Conservation (phyloP, 2,888 invertebrate species). For the Erebia aethiops region DNA sequence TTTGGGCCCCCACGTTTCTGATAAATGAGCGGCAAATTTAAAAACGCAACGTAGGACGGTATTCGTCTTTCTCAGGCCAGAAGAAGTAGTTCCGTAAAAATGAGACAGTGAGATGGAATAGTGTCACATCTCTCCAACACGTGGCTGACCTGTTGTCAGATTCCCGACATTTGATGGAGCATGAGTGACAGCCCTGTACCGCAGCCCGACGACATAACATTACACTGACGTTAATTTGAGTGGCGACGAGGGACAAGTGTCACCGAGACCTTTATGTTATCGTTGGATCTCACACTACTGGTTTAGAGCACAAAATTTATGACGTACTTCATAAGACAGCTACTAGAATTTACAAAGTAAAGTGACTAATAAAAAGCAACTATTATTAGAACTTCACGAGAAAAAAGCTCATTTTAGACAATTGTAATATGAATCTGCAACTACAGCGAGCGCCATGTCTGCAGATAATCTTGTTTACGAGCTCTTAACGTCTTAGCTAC, state of each 20-base stretch:
- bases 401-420: constrained; percentile 51
- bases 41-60: constrained; percentile 53
- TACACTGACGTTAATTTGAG: constrained; percentile 77
- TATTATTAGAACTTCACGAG: constrained; percentile 45
- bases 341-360: constrained; percentile 70
- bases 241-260: constrained; percentile 62
- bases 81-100: constrained; percentile 63
- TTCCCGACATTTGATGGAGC: constrained; percentile 79
- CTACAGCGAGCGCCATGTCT: constrained; percentile 48
- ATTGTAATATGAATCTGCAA: constrained; percentile 39
- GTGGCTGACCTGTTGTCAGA: constrained; percentile 80
- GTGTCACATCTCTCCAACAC: constrained; percentile 74
- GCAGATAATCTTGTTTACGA: constrained; percentile 44
- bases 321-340: constrained; percentile 67
- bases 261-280: constrained; percentile 65
- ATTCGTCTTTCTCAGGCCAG: constrained; percentile 73
- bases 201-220: constrained; percentile 71
- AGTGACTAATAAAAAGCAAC: constrained; percentile 52
- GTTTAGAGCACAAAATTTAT: constrained; percentile 70
- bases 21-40: constrained; percentile 65
- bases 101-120: constrained; percentile 76
- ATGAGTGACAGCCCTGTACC: constrained; percentile 78
- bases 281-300: constrained; percentile 67
- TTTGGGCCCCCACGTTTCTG: constrained; percentile 68
- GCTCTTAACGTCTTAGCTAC: constrained; percentile 34